These are phyloP conservation scores for Zaprionus kolodkinae DNA, from an alignment of 1,140 invertebrate genomes.

Conservation along the genomic window DNA sequence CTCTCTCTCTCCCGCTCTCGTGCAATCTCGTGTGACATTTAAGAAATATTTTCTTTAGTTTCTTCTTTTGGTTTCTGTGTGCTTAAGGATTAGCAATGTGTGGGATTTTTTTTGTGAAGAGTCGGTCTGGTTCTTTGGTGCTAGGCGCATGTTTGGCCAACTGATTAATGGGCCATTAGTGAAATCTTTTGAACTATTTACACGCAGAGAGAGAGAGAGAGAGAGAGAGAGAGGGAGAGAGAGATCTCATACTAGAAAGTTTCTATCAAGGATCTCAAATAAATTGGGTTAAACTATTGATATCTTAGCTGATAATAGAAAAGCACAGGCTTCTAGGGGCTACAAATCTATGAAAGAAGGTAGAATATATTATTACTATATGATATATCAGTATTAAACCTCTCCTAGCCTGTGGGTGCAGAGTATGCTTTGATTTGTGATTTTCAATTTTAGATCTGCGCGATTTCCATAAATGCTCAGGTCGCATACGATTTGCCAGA, in stretches of 20 bases:
- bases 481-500: not conserved
- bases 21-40: conserved; percentile 67
- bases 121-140: conserved; percentile 44
- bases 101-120: conserved; percentile 72
- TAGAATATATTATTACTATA: too few species aligned
- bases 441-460: conserved; percentile 34
- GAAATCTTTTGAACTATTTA: conserved; percentile 49
- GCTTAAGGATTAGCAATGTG: conserved; percentile 70
- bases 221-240: too few species aligned
- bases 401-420: too few species aligned
- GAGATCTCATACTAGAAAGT: too few species aligned
- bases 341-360: not conserved
- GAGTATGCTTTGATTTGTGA: not conserved
- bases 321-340: not conserved
- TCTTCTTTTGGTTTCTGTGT: conserved; percentile 47
- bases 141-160: conserved; percentile 55
- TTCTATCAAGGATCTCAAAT: not conserved
- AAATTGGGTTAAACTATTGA: not conserved
- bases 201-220: conserved; percentile 24
- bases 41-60: conserved; percentile 36
- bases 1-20: conserved; percentile 3
- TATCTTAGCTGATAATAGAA: too few species aligned
- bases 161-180: conserved; percentile 66
- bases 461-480: conserved; percentile 73
- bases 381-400: too few species aligned